Conservation (phyloP, 2,888 invertebrate genomes). For the Stratiomys singularior region DNA sequence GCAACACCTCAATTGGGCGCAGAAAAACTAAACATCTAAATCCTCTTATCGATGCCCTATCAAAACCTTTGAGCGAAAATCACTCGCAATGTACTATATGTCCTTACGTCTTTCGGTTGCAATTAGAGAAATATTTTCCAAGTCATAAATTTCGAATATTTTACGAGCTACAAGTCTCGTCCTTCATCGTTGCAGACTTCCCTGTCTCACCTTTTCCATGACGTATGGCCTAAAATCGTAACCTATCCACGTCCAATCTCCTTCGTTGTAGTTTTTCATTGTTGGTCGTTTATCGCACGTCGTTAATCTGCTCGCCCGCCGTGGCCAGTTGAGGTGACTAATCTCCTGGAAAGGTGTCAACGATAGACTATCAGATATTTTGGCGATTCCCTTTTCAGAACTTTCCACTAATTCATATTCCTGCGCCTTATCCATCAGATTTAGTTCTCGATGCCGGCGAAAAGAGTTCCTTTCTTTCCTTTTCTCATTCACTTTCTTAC, state of each 20-base stretch:
- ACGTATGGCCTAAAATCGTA: conserved; percentile 29
- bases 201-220: conserved; percentile 33
- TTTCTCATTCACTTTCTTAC: conserved; percentile 2
- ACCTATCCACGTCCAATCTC: conserved; percentile 30
- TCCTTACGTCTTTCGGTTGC: conserved; percentile 1
- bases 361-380: conserved; percentile 32
- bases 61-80: neutral
- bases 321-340: conserved; percentile 33
- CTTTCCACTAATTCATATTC: conserved; percentile 39
- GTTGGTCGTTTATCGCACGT: conserved; percentile 37
- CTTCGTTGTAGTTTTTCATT: conserved; percentile 28
- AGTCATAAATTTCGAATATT: conserved; percentile 29
- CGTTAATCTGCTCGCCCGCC: conserved; percentile 22
- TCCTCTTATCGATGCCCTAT: neutral
- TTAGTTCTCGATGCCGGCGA: neutral
- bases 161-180: conserved; percentile 16
- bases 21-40: conserved; percentile 14
- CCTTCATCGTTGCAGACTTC: neutral
- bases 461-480: neutral
- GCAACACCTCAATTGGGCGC: neutral
- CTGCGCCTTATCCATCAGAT: conserved; percentile 20
- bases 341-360: conserved; percentile 45
- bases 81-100: neutral
- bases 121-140: conserved; percentile 23
- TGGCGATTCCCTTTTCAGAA: conserved; percentile 23